A percentile compares a stretch with the other conserved stretches of the same genome.
phyloP scores from a whole-genome alignment of 2,888 invertebrate genomes.

The Anaspis maculata region DNA sequence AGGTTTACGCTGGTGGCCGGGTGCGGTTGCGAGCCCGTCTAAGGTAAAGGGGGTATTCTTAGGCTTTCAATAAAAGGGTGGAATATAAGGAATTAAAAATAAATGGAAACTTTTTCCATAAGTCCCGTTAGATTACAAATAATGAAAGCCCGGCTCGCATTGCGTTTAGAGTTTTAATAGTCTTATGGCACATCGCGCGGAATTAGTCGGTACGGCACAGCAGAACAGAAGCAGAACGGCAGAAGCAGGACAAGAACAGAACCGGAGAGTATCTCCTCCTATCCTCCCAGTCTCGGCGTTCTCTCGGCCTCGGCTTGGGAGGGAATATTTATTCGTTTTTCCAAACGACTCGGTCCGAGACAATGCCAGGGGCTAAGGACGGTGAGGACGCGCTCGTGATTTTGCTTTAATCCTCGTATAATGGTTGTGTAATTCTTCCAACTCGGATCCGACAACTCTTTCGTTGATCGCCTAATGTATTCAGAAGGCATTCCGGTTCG shows the following conservation, averaged over 20 bases:
- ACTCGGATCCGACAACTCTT: constrained; percentile 40
- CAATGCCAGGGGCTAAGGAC: constrained; percentile 37
- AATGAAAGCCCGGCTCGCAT: constrained; percentile 42
- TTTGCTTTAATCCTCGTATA: constrained; percentile 46
- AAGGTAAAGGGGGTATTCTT: constrained; percentile 25
- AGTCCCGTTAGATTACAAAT: constrained; percentile 44
- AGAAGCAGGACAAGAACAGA: background rate
- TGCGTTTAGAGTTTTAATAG: constrained; percentile 45
- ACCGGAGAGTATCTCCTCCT: constrained; percentile 21
- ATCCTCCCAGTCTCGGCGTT: too few relatives aligned
- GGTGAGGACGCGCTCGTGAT: constrained; percentile 36
- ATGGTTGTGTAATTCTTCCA: constrained; percentile 46
- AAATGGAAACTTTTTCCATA: constrained; percentile 46
- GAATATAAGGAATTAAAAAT: constrained; percentile 45
- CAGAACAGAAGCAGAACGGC: constrained; percentile 19
- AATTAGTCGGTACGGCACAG: constrained; percentile 38
- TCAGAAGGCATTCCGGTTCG: constrained; percentile 33
- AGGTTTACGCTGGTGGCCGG: constrained; percentile 28
- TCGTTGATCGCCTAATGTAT: constrained; percentile 41
- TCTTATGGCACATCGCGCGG: constrained; percentile 42
- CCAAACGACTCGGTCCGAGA: constrained; percentile 44
- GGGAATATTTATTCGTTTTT: constrained; percentile 45
- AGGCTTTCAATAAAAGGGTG: constrained; percentile 42
- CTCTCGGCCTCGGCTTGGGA: too few relatives aligned
- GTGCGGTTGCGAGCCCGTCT: constrained; percentile 15